Percentiles rank a stretch among this genome's conserved stretches.
Evolutionary conservation across 2,888 invertebrate species (phyloP).

Genomic region (Cylindroiulus punctatus): DNA sequence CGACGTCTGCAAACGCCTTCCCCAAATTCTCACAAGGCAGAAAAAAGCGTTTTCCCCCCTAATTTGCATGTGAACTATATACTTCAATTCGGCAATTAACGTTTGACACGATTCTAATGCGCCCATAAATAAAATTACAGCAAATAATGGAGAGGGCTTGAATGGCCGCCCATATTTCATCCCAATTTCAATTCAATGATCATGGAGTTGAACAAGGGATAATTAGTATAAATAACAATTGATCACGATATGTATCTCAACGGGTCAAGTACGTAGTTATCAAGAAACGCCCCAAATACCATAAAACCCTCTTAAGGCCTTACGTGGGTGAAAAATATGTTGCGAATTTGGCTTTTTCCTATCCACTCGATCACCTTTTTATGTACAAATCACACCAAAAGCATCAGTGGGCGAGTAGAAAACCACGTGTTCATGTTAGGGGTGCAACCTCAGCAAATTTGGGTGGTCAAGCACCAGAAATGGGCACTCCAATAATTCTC

Average conservation of each 20-base stretch:
- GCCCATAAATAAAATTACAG: constrained; percentile 2
- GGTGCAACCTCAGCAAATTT: background rate
- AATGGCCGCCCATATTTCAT: background rate
- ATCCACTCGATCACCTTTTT: background rate
- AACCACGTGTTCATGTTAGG: too few relatives aligned
- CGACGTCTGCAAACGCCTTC: background rate
- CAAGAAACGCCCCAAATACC: background rate
- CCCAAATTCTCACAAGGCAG: background rate
- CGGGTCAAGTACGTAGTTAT: background rate
- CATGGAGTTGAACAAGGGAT: background rate
- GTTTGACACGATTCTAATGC: background rate
- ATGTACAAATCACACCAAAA: background rate
- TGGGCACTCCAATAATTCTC: background rate
- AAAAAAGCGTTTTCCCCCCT: background rate
- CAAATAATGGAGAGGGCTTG: background rate
- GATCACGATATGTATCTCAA: background rate
- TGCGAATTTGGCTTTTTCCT: background rate
- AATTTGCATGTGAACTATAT: background rate
- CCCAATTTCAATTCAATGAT: background rate
- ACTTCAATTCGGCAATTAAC: background rate
- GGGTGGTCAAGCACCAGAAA: background rate
- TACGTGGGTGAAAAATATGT: background rate
- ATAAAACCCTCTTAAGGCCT: background rate
- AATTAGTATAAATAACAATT: constrained; percentile 5
- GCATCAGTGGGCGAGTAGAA: background rate